Conservation (phyloP, 2,888 invertebrate species). For the Congeria kusceri region DNA sequence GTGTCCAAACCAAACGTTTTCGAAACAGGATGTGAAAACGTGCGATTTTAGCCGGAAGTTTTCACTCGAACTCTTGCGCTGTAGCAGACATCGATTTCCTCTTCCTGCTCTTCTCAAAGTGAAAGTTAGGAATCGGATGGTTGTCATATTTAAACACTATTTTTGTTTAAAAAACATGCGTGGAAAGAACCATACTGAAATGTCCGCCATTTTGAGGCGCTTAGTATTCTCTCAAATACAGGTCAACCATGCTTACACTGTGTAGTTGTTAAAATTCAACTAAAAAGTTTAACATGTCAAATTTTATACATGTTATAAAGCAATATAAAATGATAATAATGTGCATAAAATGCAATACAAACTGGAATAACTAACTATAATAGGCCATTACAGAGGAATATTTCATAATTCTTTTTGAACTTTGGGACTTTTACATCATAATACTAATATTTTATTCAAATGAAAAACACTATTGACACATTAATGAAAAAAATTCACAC, state of each 20-base stretch:
- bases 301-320: too few relatives aligned
- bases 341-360: too few relatives aligned
- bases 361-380: too few relatives aligned
- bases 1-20: constrained; percentile 26
- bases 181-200: neutral
- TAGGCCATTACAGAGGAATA: too few relatives aligned
- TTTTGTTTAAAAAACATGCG: neutral
- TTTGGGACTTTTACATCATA: too few relatives aligned
- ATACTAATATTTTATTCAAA: too few relatives aligned
- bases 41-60: constrained; percentile 81
- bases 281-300: neutral
- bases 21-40: constrained; percentile 81
- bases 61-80: constrained; percentile 78
- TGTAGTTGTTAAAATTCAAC: neutral
- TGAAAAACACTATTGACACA: too few relatives aligned
- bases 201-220: constrained; percentile 57
- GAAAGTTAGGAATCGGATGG: neutral
- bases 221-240: constrained; percentile 37
- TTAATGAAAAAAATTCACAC: too few relatives aligned
- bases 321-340: too few relatives aligned
- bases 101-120: constrained; percentile 46
- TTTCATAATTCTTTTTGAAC: too few relatives aligned
- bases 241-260: constrained; percentile 42
- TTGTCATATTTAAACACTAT: neutral
- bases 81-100: constrained; percentile 82